These are phyloP conservation scores for Ptilorrhoa leucosticta DNA, from an alignment of 2,113 vertebrate species.

Conservation along the genomic window DNA sequence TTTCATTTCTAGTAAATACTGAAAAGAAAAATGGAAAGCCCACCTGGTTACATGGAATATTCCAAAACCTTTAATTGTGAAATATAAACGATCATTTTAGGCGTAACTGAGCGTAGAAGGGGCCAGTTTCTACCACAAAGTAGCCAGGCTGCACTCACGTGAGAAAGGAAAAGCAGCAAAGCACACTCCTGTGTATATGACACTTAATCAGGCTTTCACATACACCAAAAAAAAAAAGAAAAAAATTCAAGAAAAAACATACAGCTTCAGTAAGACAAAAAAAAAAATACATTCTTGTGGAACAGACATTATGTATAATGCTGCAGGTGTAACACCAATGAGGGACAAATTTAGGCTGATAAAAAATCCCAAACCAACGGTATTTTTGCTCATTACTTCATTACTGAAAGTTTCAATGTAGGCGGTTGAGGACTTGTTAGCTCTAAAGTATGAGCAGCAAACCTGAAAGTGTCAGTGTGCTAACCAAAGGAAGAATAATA, in stretches of 20 bases:
- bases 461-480: neutral
- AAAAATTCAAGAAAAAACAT: neutral
- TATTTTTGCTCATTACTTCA: neutral
- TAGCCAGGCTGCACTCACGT: neutral
- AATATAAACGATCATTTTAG: neutral
- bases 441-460: neutral
- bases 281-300: neutral
- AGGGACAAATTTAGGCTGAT: neutral
- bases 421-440: neutral
- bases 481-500: neutral
- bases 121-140: neutral
- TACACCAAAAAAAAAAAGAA: neutral
- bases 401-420: neutral
- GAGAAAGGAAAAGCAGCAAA: neutral
- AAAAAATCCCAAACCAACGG: neutral
- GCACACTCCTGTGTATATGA: rapidly evolving
- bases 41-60: neutral
- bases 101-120: rapidly evolving
- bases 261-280: neutral
- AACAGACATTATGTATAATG: neutral
- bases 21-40: constrained; percentile 16
- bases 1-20: constrained; percentile 99
- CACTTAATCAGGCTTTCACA: neutral
- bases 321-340: neutral
- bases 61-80: neutral